Evolutionary conservation across 2,797 vertebrate species (phyloP).

Genomic region (Perodicticus potto): DNA sequence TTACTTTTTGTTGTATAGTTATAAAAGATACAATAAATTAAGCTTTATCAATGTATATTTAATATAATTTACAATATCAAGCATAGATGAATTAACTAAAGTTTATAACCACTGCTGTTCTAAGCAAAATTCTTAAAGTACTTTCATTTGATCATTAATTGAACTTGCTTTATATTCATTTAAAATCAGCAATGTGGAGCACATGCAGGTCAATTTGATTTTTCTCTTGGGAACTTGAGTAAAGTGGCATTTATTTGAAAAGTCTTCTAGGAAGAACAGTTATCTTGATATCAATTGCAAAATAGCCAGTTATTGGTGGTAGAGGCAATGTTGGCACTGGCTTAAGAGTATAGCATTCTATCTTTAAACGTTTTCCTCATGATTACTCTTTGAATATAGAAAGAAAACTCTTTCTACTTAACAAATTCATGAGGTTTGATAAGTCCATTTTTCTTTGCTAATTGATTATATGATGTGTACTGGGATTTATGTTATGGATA

Average conservation of each 20-base stretch:
- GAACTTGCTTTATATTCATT: conserved; percentile 53
- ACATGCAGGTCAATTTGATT: conserved; percentile 31
- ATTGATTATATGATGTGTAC: neutral
- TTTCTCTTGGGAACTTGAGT: conserved; percentile 54
- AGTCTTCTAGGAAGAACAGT: neutral
- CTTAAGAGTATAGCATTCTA: neutral
- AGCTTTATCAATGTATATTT: conserved; percentile 54
- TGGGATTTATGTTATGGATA: neutral
- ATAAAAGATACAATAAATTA: conserved; percentile 41
- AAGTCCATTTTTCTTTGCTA: conserved; percentile 10
- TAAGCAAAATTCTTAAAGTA: conserved; percentile 62
- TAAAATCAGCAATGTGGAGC: conserved; percentile 40
- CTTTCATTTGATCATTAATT: conserved; percentile 52
- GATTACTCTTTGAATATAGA: conserved; percentile 25
- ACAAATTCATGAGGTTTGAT: neutral
- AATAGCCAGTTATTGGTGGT: conserved; percentile 14
- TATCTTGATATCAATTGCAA: conserved; percentile 15
- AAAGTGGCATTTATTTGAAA: conserved; percentile 44
- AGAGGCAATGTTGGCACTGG: neutral
- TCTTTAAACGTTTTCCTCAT: neutral
- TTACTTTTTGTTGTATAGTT: conserved; percentile 54
- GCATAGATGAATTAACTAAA: conserved; percentile 55
- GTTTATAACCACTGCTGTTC: conserved; percentile 2
- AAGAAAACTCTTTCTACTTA: neutral
- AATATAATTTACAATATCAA: conserved; percentile 36